These are phyloP conservation scores for Sturnus vulgaris DNA, from an alignment of 2,113 vertebrate species.

Conservation along the genomic window DNA sequence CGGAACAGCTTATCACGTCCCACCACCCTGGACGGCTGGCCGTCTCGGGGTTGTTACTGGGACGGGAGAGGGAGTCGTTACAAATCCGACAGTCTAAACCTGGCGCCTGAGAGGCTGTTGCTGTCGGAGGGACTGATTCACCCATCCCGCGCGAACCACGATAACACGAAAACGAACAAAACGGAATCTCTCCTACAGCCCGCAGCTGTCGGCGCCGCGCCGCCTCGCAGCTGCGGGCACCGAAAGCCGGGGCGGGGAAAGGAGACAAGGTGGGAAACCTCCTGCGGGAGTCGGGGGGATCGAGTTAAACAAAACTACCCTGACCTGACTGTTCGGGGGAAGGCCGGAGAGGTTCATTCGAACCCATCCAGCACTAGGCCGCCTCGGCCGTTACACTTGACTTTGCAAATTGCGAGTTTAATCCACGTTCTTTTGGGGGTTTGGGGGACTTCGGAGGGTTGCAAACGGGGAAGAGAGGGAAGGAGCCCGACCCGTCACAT, in stretches of 20 bases:
- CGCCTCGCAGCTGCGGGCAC: background rate
- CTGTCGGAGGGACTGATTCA: slow-evolving; percentile 8
- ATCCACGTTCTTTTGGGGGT: background rate
- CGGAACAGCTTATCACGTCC: background rate
- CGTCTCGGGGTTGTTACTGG: background rate
- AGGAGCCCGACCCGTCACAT: rapidly evolving
- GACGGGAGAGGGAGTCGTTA: background rate
- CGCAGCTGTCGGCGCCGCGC: background rate
- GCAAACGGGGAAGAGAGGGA: background rate
- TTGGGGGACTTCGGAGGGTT: too few species aligned
- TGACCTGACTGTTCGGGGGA: too few species aligned
- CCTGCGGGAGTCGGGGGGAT: background rate
- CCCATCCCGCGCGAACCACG: background rate
- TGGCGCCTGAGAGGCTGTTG: background rate
- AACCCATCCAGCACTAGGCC: background rate
- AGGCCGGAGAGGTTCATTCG: background rate
- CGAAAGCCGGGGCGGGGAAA: background rate
- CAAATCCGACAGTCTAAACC: background rate
- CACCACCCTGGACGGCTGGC: background rate
- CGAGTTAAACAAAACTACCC: background rate
- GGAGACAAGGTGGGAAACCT: background rate
- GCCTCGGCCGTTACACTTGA: background rate
- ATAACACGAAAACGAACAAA: slow-evolving; percentile 2
- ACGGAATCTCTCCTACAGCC: background rate
- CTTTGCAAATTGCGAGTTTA: background rate